Evolutionary conservation across 1,140 invertebrate species (phyloP), one percentile per base, ranked within the genome.

Genomic region (Drosophila mojavensis): DNA sequence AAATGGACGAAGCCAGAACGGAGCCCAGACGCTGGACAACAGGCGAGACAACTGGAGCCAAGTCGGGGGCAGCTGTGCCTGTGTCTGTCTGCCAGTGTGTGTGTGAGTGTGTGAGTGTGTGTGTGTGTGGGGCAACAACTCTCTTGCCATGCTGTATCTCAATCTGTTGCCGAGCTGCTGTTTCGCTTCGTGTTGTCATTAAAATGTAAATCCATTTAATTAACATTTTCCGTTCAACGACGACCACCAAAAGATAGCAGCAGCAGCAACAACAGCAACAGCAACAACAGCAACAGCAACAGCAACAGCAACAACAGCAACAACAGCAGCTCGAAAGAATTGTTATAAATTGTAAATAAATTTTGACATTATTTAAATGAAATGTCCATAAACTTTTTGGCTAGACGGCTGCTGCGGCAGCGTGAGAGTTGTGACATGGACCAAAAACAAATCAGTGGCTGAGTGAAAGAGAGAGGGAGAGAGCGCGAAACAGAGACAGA

Each of bases 141-240:
- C 53, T 79, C 33, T 69, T 43, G 61, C 10, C 20, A 28, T 9
- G 20, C 51, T 83, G 71, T 79, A 83, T 86, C 83, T 88, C 79
- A 82, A 79, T 79, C 79, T 75, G 76, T 55, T 68, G 59, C 53
- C 30, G 33, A 11, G 79, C 75, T 73, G 63, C 56, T 53, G 39
- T 63, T 68, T 72, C 62, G 59, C 61, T 83, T 83, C 83, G 83
- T 89, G 84, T 88, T 89, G 83, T 88, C 83, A 88, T 88, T 88
- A 88, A 88, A 88, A 88, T 88, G 83, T 88, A 88, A 88, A 88
- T 88, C 79, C 84, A 69, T 88, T 88, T 88, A 88, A 88, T 88
- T 88, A 88, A 88, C 83, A 83, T 88, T 88, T 89, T 82, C 50
- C 60, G 41, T 43, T 76, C 63, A 50, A 63, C 56, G 53, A 58